Conservation (phyloP, 2,888 invertebrate species). For the Aproaerema taeniolella region DNA sequence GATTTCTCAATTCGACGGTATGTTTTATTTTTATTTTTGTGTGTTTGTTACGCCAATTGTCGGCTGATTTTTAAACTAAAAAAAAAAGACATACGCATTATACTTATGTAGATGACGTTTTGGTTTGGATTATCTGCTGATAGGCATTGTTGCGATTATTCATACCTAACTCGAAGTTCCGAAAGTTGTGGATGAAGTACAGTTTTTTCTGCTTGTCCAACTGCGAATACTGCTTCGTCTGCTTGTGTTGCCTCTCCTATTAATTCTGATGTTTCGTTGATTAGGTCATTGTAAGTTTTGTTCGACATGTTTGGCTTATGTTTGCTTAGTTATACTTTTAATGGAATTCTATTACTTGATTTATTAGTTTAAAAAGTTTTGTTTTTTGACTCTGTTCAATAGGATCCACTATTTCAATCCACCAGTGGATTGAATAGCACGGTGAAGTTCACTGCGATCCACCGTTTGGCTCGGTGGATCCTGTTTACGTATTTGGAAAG, state of each 20-base stretch:
- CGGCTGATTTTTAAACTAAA: too few species aligned
- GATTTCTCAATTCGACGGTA: too few species aligned
- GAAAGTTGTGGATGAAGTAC: conserved; percentile 80
- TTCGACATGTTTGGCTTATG: conserved; percentile 80
- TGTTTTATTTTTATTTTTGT: too few species aligned
- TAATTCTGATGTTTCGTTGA: conserved; percentile 76
- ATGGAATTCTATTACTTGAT: background rate
- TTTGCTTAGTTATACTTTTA: background rate
- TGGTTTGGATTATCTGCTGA: too few species aligned
- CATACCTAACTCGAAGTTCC: conserved; percentile 86
- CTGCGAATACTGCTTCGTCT: conserved; percentile 79
- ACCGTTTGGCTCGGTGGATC: background rate
- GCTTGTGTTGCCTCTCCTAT: conserved; percentile 77
- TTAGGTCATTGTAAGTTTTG: conserved; percentile 82
- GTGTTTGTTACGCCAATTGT: too few species aligned
- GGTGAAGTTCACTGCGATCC: background rate
- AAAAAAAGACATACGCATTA: too few species aligned
- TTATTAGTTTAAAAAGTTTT: background rate
- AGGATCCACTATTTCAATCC: too few species aligned
- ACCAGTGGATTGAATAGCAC: too few species aligned
- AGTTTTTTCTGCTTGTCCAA: conserved; percentile 76
- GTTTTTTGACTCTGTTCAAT: too few species aligned
- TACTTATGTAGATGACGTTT: too few species aligned
- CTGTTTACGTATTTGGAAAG: background rate
- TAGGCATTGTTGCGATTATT: too few species aligned